A percentile compares a stretch with the other conserved stretches of the same genome.
These are phyloP conservation scores for Mythimna vitellina DNA, from an alignment of 2,888 invertebrate species.

Conservation along the genomic window DNA sequence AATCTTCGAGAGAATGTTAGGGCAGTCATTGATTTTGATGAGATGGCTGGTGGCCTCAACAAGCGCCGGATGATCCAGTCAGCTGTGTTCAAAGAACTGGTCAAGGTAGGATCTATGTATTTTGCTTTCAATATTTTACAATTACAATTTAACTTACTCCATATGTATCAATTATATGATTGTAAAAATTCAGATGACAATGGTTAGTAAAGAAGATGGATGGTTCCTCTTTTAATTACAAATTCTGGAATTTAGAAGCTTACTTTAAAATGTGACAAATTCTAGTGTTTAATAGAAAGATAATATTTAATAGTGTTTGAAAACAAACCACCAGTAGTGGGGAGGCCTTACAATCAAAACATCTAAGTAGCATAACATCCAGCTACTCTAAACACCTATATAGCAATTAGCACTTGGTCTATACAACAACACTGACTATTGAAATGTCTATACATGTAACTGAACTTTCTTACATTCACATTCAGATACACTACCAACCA, in stretches of 20 bases:
- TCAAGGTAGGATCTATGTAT: constrained; percentile 92
- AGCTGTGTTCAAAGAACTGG: constrained; percentile 99
- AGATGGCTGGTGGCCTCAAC: constrained; percentile 99
- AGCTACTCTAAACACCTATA: too few species aligned
- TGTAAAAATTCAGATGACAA: neutral
- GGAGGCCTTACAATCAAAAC: too few species aligned
- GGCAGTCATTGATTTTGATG: constrained; percentile 99
- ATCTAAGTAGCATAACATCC: too few species aligned
- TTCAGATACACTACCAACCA: too few species aligned
- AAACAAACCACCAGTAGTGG: neutral
- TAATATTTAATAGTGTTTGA: neutral
- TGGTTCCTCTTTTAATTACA: constrained; percentile 3
- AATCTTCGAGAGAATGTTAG: constrained; percentile 99
- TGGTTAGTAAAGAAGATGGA: neutral
- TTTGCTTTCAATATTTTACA: neutral
- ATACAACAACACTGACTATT: too few species aligned
- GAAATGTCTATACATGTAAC: too few species aligned
- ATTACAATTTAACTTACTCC: neutral
- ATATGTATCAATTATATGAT: neutral
- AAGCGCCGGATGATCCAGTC: constrained; percentile 99
- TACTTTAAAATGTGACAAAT: neutral
- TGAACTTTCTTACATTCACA: too few species aligned
- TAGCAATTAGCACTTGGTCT: too few species aligned
- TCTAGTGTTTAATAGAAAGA: neutral
- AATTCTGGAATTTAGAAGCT: neutral